Base-by-base conservation (phyloP, 2,888 invertebrate species). In the Melikaiella ostensackeni region DNA sequence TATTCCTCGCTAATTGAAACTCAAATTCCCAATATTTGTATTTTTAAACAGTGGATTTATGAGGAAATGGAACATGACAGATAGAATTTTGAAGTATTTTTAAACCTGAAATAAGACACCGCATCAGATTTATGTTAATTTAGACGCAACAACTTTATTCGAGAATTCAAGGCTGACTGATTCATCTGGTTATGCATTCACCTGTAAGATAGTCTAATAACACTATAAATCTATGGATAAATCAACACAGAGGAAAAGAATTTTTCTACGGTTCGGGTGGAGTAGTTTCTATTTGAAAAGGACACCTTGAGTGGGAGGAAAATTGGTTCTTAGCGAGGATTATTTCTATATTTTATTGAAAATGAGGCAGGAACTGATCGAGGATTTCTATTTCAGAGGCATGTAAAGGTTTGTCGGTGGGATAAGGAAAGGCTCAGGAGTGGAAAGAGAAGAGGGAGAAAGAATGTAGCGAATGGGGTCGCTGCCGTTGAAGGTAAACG, bases 401-500 rank as follows among this genome's bases (percentile, higher is more conserved):
- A 82, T 82, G 79, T 77, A 77, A 77, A 82, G 78, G 79, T 79
- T 80, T 57, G 24, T 57, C 79, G 79, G 78, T 77, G 64, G 77
- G 79, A 80, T 80, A 79, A 82, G 80, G 80, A 82, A 82, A 80
- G 80, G 79, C 82, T 78, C 75, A 55, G 50, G 21, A 63, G 66
- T 61, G 64, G 74, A 55, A 59, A 75, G 80, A 46, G 80, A 77
- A 75, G 81, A 82, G 81, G 82, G 83, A 81, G 81, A 85, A 86
- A 84, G 89, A 89, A 89, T 90, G 90, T 86, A 84, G 88, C 88
- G 85, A 89, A 90, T 88, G 89, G 88, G 90, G 90, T 89, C 90
- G 90, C 89, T 88, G 88, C 85, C 88, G 89, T 87, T 88, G 90
- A 90, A 90, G 90, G 90, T 85, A 84, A 90, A 89, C 90, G 84